These are phyloP conservation scores for Nyctereutes procyonoides DNA, from an alignment of 2,113 vertebrate genomes.

Conservation along the genomic window DNA sequence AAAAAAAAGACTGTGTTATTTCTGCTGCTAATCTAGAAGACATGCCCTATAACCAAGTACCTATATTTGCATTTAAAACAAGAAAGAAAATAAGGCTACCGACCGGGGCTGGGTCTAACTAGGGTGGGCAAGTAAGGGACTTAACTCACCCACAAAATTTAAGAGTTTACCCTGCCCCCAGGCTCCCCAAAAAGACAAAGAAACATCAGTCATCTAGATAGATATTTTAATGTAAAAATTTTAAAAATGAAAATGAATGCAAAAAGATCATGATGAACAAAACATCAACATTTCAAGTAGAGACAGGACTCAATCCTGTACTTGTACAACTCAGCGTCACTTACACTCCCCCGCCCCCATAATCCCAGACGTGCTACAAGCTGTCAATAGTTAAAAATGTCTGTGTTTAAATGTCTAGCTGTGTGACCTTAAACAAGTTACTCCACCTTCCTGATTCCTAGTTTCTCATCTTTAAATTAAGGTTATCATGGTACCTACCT, in stretches of 20 bases:
- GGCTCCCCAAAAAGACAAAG: background rate
- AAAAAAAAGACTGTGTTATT: background rate
- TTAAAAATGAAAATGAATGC: slow-evolving; percentile 6
- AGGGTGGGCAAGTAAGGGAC: background rate
- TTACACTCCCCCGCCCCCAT: background rate
- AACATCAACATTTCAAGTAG: background rate
- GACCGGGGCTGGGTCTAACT: background rate
- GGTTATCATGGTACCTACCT: background rate
- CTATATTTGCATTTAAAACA: slow-evolving; percentile 19
- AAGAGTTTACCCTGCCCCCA: background rate
- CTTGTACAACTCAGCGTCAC: background rate
- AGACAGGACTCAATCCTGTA: background rate
- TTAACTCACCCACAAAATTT: background rate
- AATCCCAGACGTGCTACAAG: background rate
- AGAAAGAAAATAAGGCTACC: background rate
- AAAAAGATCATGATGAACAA: background rate
- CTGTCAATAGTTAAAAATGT: background rate
- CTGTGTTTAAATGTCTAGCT: background rate
- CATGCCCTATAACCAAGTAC: background rate
- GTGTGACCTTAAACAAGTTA: background rate
- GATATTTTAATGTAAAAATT: background rate
- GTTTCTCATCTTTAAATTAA: background rate
- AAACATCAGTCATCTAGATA: background rate
- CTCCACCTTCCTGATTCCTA: background rate
- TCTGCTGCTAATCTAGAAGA: slow-evolving; percentile 27